phyloP scores from a whole-genome alignment of 1,140 invertebrate genomes.

The Triops cancriformis region DNA sequence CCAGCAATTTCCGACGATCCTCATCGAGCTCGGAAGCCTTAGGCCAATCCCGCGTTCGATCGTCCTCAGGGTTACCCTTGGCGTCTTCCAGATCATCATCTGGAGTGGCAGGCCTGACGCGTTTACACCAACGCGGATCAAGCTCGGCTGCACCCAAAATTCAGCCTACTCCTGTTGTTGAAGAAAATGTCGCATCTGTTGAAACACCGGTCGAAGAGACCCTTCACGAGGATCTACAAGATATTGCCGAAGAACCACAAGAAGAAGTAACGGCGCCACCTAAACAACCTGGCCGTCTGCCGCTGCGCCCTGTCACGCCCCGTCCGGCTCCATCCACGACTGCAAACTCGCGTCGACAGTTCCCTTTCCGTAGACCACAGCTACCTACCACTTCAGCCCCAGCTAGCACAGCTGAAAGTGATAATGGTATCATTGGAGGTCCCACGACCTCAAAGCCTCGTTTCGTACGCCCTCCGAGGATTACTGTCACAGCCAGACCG shows the following conservation, averaged over 20 bases:
- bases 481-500: conserved; percentile 26
- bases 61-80: background rate
- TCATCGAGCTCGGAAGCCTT: background rate
- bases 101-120: background rate
- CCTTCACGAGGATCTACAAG: background rate
- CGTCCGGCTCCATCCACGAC: conserved; percentile 16
- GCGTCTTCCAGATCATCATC: background rate
- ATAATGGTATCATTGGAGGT: background rate
- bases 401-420: background rate
- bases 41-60: background rate
- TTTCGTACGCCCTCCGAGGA: conserved; percentile 26
- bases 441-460: conserved; percentile 19
- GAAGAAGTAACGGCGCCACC: conserved; percentile 17
- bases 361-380: conserved; percentile 18
- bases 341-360: background rate
- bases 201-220: background rate
- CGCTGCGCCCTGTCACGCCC: conserved; percentile 28
- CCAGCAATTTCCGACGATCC: background rate
- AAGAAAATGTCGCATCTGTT: background rate
- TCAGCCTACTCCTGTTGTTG: background rate
- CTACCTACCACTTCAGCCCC: background rate
- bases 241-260: conserved; percentile 24
- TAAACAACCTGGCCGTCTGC: conserved; percentile 19
- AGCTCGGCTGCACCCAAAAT: background rate
- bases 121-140: background rate